phyloP scores from a whole-genome alignment of 2,888 invertebrate species.

The Seira sanloemensis region DNA sequence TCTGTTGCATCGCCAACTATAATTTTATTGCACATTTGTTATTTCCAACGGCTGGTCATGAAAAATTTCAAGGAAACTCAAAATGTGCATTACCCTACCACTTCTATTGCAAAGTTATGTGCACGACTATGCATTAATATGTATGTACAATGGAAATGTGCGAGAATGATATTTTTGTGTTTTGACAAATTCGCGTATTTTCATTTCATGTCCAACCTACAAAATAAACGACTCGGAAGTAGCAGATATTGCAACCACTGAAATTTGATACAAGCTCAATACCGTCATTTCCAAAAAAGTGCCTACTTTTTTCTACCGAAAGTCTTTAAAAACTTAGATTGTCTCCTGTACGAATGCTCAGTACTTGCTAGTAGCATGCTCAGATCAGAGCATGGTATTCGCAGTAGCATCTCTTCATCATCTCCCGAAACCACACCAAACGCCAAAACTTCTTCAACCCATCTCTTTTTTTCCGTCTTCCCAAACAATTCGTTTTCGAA shows the following conservation, averaged over 20 bases:
- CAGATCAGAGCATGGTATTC: constrained; percentile 44
- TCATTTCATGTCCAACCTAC: not conserved
- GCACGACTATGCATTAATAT: too few relatives aligned
- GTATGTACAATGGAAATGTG: not conserved
- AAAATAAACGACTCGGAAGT: not conserved
- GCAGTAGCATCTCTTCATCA: not conserved
- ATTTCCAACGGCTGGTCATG: constrained; percentile 62
- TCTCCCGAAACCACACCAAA: not conserved
- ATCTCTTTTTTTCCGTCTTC: not conserved
- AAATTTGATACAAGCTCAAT: not conserved
- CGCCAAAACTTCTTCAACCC: not conserved
- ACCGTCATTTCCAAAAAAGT: not conserved
- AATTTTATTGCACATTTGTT: constrained; percentile 56
- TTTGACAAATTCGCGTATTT: not conserved
- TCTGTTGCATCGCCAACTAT: constrained; percentile 32
- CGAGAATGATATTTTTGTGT: not conserved
- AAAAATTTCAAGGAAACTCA: constrained; percentile 61
- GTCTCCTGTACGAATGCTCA: constrained; percentile 11
- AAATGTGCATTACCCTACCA: constrained; percentile 43
- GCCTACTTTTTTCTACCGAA: not conserved
- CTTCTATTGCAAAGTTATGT: too few relatives aligned
- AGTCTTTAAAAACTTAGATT: constrained; percentile 44
- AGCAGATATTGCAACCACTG: not conserved
- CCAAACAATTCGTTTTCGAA: not conserved
- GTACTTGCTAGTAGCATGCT: constrained; percentile 47